Conservation (phyloP, 2,797 vertebrate genomes). For the Rhinichthys osculus region DNA sequence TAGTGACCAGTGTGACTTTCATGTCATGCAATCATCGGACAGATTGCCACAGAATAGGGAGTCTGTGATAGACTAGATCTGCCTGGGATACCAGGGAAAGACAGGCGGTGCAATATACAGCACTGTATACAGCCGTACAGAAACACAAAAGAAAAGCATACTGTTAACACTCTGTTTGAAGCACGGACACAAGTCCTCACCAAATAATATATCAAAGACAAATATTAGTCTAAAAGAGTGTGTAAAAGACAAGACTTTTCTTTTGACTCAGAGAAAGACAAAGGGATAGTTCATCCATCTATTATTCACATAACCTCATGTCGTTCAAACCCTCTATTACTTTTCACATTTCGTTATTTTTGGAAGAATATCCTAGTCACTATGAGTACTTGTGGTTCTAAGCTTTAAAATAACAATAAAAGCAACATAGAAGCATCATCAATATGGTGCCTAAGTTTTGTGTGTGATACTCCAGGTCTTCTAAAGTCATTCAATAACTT, state of each 20-base stretch:
- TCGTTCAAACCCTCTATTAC: neutral
- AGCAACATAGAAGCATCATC: neutral
- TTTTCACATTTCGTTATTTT: neutral
- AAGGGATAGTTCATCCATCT: neutral
- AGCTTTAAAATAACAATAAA: neutral
- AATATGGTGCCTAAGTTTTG: neutral
- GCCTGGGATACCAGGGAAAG: conserved; percentile 40
- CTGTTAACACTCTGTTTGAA: neutral
- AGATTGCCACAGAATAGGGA: conserved; percentile 57
- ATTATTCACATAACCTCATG: neutral
- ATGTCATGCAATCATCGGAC: conserved; percentile 69
- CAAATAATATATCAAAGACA: neutral
- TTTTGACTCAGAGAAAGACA: neutral
- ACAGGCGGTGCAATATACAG: conserved; percentile 10
- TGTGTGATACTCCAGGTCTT: neutral
- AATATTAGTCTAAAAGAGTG: conserved; percentile 13
- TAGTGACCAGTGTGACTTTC: conserved; percentile 64
- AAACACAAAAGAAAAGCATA: conserved; percentile 7
- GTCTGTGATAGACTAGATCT: conserved; percentile 54
- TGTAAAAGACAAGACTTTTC: conserved; percentile 23
- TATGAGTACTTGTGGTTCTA: neutral
- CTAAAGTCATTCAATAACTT: neutral
- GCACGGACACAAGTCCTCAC: neutral
- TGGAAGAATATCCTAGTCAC: neutral
- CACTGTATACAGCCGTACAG: conserved; percentile 3